Base-by-base conservation (phyloP, 2,888 invertebrate species). In the Drosophila antonietae region DNA sequence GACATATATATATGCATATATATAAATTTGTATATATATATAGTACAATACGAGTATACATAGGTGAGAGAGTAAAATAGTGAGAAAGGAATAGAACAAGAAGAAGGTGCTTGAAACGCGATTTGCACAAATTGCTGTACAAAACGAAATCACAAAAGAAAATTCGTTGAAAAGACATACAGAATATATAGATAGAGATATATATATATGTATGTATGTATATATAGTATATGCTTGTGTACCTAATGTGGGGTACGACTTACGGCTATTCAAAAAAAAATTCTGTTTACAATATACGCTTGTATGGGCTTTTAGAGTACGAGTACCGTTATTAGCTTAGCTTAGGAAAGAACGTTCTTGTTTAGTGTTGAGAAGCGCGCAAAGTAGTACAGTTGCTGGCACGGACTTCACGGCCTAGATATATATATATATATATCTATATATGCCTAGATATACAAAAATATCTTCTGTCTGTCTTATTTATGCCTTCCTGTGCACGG, bases 241-340 rank as follows among this genome's bases (percentile, higher is more conserved):
- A 68, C 64, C 79, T 53, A 49, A 43, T 33, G 44, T 14, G 65
- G 43, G 61, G 62, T 75, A 79, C 52, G 52, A 23, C 88, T 86
- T 88, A 83, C 20, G 41, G 55, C 83, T 88, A 88, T 43, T 69
- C 12, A 75, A 81, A 82, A 88, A 63, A 55, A 41, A 53, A 28
- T 28, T 23, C 44, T 62, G 66, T 69, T 65, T 82, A 81, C 67
- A 75, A 56, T 69, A 57, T 56, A 64, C 61, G 37, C 57, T 41
- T 71, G 47, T 53, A 28, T 71, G 57, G 55, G 61, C 47, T 64
- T 70, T 76, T 71, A 79, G 66, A 81, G 81, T 81, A 79, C 72
- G 86, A 68, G 66, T 83, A 81, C 80, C 76, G 69, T 83, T 56
- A 70, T 61, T 81, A 75, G 77, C 71, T 84, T 87, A 75, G 81